Evolutionary conservation across 2,113 vertebrate species (phyloP), one percentile per base, ranked within the genome.

Genomic region (Amazona guildingii): DNA sequence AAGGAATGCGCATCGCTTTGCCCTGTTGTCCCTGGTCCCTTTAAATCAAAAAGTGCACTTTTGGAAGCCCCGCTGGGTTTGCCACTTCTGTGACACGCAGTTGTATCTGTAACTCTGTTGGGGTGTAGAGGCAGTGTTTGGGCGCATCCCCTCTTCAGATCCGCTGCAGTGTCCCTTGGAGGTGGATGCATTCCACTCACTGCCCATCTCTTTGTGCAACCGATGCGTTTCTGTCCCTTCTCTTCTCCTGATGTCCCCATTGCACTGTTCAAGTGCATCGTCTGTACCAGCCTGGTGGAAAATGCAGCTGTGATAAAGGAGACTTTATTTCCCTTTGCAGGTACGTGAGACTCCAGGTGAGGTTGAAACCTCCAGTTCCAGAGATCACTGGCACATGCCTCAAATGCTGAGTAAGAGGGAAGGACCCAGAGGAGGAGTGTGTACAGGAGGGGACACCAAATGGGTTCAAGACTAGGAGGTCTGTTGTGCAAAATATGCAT

Each of bases 261-360:
- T 2, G 1, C 25, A 5, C 35, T 23, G 3, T 24, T 69, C 41
- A 33, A 23, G 19, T 4, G 5, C 39, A 35, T 49, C 3, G 0
- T 23, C 54, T 37, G 31, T 17, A 9, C 16, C 37, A 51, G 10
- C 10, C 28, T 9, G 16, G 55, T 59, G 33, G 20, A 59, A 59
- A 59, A 59, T 10, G 57, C 20, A 59, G 33, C 33, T 6, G n/a
- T 13, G 39, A 59, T 31, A 59, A 79, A 68, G 2, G 46, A 48
- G 29, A 24, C 10, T 33, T 33, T 61, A 16, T 27, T 63, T 74
- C 67, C 39, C 25, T 24, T 46, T 31, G 20, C 33, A 57, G 5
- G 15, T 12, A 23, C 9, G 1, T 10, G 14, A 29, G 37, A n/a
- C 49, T 55, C 31, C 27, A 51, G 27, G 5, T 64, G 49, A 39